phyloP scores from a whole-genome alignment of 1,140 invertebrate genomes.

The Arctopsyche grandis region DNA sequence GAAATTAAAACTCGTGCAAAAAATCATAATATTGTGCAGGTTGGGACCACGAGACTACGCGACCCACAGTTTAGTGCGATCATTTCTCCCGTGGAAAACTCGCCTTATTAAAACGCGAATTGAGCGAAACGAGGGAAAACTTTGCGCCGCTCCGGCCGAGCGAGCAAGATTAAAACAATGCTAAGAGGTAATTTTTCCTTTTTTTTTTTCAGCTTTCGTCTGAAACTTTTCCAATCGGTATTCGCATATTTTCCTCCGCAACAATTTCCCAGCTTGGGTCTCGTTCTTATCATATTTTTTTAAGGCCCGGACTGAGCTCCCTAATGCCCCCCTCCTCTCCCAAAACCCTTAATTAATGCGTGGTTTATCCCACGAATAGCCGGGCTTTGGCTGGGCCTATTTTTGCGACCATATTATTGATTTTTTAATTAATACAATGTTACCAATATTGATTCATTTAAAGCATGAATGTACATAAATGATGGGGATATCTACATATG shows the following conservation, averaged over 20 bases:
- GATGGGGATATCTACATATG: too few species aligned
- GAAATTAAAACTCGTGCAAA: too few species aligned
- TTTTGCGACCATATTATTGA: neutral
- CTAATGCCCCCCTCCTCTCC: neutral
- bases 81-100: neutral
- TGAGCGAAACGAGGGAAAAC: neutral
- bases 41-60: neutral
- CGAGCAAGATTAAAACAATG: neutral
- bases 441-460: neutral
- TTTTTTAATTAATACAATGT: neutral
- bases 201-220: neutral
- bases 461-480: too few species aligned
- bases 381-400: neutral
- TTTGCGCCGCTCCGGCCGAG: neutral
- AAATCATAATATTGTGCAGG: too few species aligned
- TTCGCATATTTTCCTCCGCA: constrained; percentile 19
- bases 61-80: neutral
- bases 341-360: constrained; percentile 18
- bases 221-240: constrained; percentile 25
- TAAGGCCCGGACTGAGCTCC: neutral
- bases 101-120: neutral
- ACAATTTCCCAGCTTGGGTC: neutral
- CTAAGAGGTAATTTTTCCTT: neutral
- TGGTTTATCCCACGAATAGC: neutral
- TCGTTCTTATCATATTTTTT: neutral